Evolutionary conservation across 2,888 invertebrate genomes (phyloP), one percentile per base, ranked within the genome.

Genomic region (Temnothorax unifasciatus): DNA sequence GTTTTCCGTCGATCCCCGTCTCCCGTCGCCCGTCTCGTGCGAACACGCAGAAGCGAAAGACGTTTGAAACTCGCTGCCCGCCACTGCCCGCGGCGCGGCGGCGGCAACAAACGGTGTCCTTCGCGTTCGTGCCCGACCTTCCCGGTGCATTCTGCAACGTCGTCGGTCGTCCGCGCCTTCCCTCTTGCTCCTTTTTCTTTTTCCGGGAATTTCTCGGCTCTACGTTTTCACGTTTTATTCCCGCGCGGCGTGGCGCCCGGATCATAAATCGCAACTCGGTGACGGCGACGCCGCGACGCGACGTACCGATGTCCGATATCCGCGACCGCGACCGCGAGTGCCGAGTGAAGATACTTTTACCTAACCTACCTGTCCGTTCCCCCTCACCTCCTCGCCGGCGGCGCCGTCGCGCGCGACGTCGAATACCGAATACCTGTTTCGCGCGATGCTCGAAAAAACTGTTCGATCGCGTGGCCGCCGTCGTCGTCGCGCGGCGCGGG

Each of bases 381-480:
- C 47, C 5, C 29, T 1, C 6, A 13, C n/a, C 18, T 18, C 41
- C 8, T 25, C 59, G 4, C 21, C n/a, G n/a, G n/a, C 59, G 1
- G 11, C 41, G 13, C 52, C 71, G 13, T 11, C 73, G 9, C 41
- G 41, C 47, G 63, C 63, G 75, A 69, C 54, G 61, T 74, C 79
- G 87, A 92, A 92, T 92, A 92, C 92, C 91, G 87, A 92, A 92
- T 92, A 92, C 92, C 91, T 92, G 92, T 92, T 92, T 90, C 89
- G 90, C 88, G 89, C 88, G 90, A 89, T 82, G 83, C 74, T 82
- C 85, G 83, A 84, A 87, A 87, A 89, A 86, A 85, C 83, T 88
- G 69, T 86, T 63, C 83, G 89, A 89, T 89, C 88, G 89, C 85
- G 82, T 89, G 87, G 86, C 87, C 63, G 68, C 57, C 68, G 50